phyloP scores from a whole-genome alignment of 2,797 vertebrate genomes.

The Pseudochirops cupreus region DNA sequence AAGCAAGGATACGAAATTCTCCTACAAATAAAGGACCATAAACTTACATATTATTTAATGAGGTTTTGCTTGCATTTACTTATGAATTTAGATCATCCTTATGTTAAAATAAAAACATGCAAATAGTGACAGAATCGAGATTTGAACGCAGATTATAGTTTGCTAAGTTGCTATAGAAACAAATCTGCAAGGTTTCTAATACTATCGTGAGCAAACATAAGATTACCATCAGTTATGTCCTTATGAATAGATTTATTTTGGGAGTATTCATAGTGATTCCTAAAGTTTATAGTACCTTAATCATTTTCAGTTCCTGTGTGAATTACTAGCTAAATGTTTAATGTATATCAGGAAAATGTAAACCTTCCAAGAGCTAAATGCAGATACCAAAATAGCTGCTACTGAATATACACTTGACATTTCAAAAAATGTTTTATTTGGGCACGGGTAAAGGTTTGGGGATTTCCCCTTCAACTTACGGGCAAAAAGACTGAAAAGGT shows the following conservation, averaged over 20 bases:
- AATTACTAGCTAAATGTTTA: neutral
- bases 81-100: neutral
- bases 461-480: slow-evolving; percentile 4
- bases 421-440: neutral
- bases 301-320: neutral
- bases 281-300: neutral
- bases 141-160: slow-evolving; percentile 12
- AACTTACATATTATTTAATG: neutral
- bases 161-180: neutral
- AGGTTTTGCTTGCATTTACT: neutral
- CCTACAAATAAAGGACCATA: neutral
- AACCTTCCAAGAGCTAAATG: neutral
- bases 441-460: neutral
- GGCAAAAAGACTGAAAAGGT: slow-evolving; percentile 21
- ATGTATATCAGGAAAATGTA: neutral
- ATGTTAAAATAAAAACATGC: neutral
- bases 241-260: neutral
- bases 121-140: neutral
- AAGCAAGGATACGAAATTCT: neutral
- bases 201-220: neutral
- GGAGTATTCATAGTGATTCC: neutral
- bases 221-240: neutral
- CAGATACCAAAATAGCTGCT: neutral
- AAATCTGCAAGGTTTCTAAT: neutral
- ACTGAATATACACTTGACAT: slow-evolving; percentile 23